Evolutionary conservation across 1,140 invertebrate species (phyloP), one percentile per base, ranked within the genome.

Genomic region (Ptiloglossa arizonensis): DNA sequence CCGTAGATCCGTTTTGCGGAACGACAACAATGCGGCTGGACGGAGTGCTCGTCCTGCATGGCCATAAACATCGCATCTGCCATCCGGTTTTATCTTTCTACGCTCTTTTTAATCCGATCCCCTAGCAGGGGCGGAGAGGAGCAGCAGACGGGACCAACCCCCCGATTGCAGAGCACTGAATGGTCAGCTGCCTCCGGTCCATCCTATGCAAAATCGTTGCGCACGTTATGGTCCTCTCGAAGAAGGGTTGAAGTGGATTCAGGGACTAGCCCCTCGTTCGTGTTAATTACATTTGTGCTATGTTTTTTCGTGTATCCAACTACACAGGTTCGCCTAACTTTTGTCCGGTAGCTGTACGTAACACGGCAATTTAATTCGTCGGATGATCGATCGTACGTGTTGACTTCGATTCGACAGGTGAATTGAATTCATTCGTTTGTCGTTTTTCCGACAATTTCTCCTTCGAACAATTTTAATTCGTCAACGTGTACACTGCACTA

Each of bases 81-180:
- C 85, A 83, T 89, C 89, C 89, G 88, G 89, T 90, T 90, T 90
- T 90, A 89, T 90, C 88, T 88, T 88, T 89, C 80, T 81, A 44
- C 80, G 59, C 82, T 88, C 82, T 83, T 89, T 89, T 90, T 87
- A 89, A 90, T 90, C 88, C 82, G 86, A 88, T 90, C 84, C 87
- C 79, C 71, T 24, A 57, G 66, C 68, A 82, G 76, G 80, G 82
- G 79, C 80, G 81, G 59, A 57, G 75, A 80, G 74, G 80, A 66
- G 19, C 32, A 29, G 38, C 66, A 83, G 84, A 85, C 83, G 71
- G 70, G 69, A 50, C 72, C 78, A 79, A 71, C 81, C 78, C 81
- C 79, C 64, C 71, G 68, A 52, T 66, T 72, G 71, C 72, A 68
- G 63, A 79, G 80, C 83, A 63, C 27, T 52, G 79, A 87, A 84